Base-by-base conservation (phyloP, 2,888 invertebrate species). In the Leuctra nigra region DNA sequence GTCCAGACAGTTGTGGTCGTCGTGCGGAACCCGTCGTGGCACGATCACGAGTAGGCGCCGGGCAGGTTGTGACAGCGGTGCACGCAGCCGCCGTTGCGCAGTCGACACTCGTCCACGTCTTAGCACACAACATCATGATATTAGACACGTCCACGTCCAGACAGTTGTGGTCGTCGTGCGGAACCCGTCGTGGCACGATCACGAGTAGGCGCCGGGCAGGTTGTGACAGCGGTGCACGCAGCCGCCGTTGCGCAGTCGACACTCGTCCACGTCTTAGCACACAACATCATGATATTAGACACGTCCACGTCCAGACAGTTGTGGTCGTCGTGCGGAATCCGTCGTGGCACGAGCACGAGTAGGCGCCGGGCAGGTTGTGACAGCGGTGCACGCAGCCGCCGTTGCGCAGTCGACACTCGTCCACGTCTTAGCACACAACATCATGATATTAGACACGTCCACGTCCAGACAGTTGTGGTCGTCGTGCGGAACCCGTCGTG, bases 21-120 rank as follows among this genome's bases (percentile, higher is more conserved):
- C 54, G 13, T 33, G 20, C 7, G 20, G 53, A 75, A 73, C 6
- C 81, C 81, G 33, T 66, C 62, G 14, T 70, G 70, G 61, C 82
- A 83, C 33, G 70, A 68, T 63, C 83, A 83, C 38, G 73, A 71
- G 63, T 74, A 79, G 13, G 77, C 72, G 35, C 82, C 81, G 0
- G 73, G 74, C 38, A 73, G 69, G 66, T 83, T 82, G 57, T 69
- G 70, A 66, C 83, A 83, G 39, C 71, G 70, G 61, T 76, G 72
- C 53, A 76, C 71, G 63, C 83, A 83, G 35, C 75, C 77, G 4
- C 78, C 77, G 63, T 73, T 77, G 44, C 74, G 72, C 41, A 72
- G 69, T 54, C 67, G 64, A 63, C 82, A 82, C 64, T 81, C 81
- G 65, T 82, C 73, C 55, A 80, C 72, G 68, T 81, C 81, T 81